Percentiles rank a stretch among this genome's conserved stretches.
phyloP scores from a whole-genome alignment of 2,113 vertebrate species.

The Regulus satrapa region DNA sequence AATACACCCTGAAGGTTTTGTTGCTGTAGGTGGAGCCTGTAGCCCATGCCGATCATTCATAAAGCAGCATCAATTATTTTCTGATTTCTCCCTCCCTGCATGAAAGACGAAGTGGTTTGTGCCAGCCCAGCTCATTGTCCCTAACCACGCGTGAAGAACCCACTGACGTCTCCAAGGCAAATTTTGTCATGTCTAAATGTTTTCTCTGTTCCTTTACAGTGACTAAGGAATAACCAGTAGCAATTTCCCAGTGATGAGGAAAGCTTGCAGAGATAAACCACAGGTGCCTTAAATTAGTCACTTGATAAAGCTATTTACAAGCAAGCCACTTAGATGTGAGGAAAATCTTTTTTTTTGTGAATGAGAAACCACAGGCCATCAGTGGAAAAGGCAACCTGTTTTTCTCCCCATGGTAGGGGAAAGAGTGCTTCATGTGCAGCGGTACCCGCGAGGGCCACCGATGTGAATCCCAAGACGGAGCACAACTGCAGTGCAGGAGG shows the following conservation, averaged over 20 bases:
- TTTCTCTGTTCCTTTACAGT: conserved; percentile 22
- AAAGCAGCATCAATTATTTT: background rate
- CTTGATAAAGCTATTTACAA: conserved; percentile 28
- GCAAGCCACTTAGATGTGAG: background rate
- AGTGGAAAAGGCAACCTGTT: conserved; percentile 69
- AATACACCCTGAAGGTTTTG: background rate
- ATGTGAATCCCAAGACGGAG: background rate
- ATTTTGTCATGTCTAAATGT: conserved; percentile 19
- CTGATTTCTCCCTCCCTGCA: background rate
- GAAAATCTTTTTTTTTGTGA: conserved; percentile 50
- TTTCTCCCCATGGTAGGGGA: background rate
- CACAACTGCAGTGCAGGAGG: background rate
- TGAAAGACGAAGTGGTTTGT: background rate
- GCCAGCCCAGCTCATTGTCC: background rate
- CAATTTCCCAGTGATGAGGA: conserved; percentile 65
- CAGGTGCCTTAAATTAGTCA: conserved; percentile 56
- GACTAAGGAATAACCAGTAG: conserved; percentile 64
- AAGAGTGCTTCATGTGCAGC: background rate
- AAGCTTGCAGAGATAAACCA: conserved; percentile 20
- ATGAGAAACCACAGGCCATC: conserved; percentile 64
- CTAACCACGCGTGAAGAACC: conserved; percentile 55
- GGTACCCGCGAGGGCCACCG: background rate
- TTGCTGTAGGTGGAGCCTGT: background rate
- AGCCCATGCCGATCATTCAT: accelerated
- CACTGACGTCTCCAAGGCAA: conserved; percentile 45